Evolutionary conservation across 2,113 vertebrate genomes (phyloP), one percentile per base, ranked within the genome.

Genomic region (Gallinago media): DNA sequence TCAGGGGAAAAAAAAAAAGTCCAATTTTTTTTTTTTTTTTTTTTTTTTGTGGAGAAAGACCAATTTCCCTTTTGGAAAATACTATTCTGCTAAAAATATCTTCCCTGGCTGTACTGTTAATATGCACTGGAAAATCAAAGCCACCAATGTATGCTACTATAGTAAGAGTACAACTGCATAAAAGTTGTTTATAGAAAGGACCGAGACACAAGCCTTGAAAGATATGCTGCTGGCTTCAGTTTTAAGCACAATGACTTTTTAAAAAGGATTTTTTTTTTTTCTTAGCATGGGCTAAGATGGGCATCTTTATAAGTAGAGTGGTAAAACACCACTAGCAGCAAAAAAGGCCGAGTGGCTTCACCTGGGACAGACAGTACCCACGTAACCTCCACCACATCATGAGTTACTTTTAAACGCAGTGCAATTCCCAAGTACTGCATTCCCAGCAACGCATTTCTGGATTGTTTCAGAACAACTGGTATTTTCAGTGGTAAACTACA

Each of bases 381-480:
- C 2, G 4, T 21, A 58, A 83, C 16, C 26, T 62, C 19, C 21
- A 21, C 21, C 8, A 11, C 2, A 0, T 16, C 16, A 36, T 4
- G 4, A 68, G 25, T 29, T 47, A 21, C 23, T 67, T 73, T 54
- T 14, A 40, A 87, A 54, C 19, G 25, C 10, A 2, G 8, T 20
- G 29, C 38, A 66, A 29, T 16, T 25, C 44, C 52, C 5, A 2
- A 74, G 70, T 6, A 16, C 15, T n/a, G 11, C 14, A 13, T 8
- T 78, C 47, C 26, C 47, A 78, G 22, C 25, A 85, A 29, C 0
- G 1, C 0, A 0, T 29, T 87, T 49, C 34, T 78, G 18, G 3
- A 27, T 26, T 65, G 49, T 78, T 82, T 61, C 58, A 85, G 36
- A 75, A 3, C 44, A 85, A 46, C 3, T 14, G 14, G 21, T 61